Evolutionary conservation across 2,113 vertebrate species (phyloP).

Genomic region (Corythornis vintsioides): DNA sequence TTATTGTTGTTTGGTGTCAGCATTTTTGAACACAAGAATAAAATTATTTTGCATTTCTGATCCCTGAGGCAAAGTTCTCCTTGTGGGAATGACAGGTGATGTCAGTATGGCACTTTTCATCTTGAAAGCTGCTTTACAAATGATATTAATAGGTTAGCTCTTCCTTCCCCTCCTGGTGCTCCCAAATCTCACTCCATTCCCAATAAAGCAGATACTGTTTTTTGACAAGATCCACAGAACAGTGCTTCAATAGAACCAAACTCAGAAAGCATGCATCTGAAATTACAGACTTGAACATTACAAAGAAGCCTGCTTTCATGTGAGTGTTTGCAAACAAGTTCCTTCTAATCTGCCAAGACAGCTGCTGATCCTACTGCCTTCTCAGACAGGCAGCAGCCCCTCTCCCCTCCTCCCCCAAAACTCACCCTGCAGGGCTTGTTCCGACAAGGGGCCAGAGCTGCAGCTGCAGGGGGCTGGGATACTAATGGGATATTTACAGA

Average conservation of each 20-base stretch:
- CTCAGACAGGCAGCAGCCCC: background rate
- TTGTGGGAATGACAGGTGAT: background rate
- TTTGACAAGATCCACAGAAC: background rate
- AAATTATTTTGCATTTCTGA: background rate
- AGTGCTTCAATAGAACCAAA: background rate
- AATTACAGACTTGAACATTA: background rate
- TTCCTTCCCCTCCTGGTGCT: background rate
- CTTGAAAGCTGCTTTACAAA: constrained; percentile 3
- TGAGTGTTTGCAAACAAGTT: constrained; percentile 12
- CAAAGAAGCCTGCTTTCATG: background rate
- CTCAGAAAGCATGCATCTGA: constrained; percentile 10
- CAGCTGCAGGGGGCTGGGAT: constrained; percentile 26
- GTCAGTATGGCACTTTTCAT: background rate
- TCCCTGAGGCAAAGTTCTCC: background rate
- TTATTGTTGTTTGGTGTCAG: background rate
- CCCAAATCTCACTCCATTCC: background rate
- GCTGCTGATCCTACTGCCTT: constrained; percentile 15
- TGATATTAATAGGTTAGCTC: background rate
- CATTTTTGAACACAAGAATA: background rate
- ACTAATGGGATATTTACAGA: background rate
- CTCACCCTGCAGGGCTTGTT: constrained; percentile 12
- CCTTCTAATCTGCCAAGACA: constrained; percentile 44
- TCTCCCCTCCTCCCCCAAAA: background rate
- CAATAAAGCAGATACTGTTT: background rate
- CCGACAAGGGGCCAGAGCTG: constrained; percentile 23